Evolutionary conservation across 2,797 vertebrate genomes (phyloP).

Genomic region (Microchirus variegatus): DNA sequence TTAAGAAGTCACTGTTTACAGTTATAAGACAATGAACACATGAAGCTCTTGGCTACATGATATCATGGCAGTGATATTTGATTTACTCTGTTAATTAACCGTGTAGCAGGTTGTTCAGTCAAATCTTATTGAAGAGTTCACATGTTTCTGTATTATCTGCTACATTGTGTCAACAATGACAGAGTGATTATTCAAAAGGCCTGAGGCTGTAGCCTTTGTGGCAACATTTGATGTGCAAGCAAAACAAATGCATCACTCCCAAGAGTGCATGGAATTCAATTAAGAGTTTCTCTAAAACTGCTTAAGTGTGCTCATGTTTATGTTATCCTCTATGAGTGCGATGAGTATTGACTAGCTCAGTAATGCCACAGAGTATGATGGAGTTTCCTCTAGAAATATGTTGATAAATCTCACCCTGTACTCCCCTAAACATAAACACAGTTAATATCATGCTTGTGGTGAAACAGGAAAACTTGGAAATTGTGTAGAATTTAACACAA

Average conservation of each 20-base stretch:
- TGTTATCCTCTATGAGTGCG: constrained; percentile 9
- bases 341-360: too few species aligned
- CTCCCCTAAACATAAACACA: background rate
- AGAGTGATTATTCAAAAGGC: constrained; percentile 21
- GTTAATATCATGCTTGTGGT: too few species aligned
- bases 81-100: too few species aligned
- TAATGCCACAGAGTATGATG: too few species aligned
- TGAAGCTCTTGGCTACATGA: background rate
- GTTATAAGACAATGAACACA: background rate
- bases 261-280: constrained; percentile 8
- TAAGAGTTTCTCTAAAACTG: constrained; percentile 18
- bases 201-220: constrained; percentile 12
- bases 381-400: background rate
- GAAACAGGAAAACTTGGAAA: background rate
- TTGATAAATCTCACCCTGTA: constrained; percentile 15
- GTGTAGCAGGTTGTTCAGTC: background rate
- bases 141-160: constrained; percentile 7
- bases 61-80: constrained; percentile 2
- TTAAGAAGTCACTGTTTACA: constrained; percentile 20
- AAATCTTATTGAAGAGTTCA: too few species aligned
- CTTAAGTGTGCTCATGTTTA: constrained; percentile 19
- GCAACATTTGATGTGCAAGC: background rate
- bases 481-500: too few species aligned
- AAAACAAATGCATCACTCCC: constrained; percentile 17
- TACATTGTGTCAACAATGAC: constrained; percentile 9